Percentiles rank a stretch among this genome's conserved stretches.
Conservation (phyloP, 2,113 vertebrate genomes). For the Seriola dumerili region DNA sequence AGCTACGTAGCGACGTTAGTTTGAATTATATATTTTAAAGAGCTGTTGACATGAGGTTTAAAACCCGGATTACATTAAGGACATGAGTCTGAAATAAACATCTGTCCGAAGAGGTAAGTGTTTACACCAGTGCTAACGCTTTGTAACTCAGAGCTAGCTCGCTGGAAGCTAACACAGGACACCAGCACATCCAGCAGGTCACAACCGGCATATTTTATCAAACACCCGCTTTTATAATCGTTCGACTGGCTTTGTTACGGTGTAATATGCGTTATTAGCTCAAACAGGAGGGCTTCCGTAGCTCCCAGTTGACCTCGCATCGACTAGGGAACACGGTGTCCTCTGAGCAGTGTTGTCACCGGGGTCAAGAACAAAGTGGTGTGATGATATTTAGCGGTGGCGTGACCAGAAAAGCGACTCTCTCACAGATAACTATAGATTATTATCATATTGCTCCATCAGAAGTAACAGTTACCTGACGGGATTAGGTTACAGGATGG, state of each 20-base stretch:
- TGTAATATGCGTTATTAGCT: not conserved
- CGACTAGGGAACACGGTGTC: constrained; percentile 40
- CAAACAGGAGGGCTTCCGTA: not conserved
- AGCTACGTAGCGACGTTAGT: not conserved
- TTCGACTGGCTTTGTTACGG: not conserved
- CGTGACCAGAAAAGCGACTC: not conserved
- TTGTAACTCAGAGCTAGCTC: not conserved
- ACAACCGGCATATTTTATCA: not conserved
- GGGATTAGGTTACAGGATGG: not conserved
- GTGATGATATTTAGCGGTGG: not conserved
- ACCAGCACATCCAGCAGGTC: not conserved
- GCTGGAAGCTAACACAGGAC: not conserved
- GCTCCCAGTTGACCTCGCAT: not conserved
- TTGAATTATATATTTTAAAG: not conserved
- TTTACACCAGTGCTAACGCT: constrained; percentile 32
- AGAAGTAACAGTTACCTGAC: not conserved
- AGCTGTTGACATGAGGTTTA: not conserved
- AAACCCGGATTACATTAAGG: not conserved
- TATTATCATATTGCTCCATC: not conserved
- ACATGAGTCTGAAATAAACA: constrained; percentile 32
- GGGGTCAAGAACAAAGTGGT: constrained; percentile 4
- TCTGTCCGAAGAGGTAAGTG: constrained; percentile 51
- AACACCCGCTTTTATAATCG: not conserved
- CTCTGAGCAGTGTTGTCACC: constrained; percentile 17
- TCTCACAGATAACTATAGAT: too few species aligned